Evolutionary conservation across 1,140 invertebrate genomes (phyloP).

Genomic region (Trachelipus rathkii): DNA sequence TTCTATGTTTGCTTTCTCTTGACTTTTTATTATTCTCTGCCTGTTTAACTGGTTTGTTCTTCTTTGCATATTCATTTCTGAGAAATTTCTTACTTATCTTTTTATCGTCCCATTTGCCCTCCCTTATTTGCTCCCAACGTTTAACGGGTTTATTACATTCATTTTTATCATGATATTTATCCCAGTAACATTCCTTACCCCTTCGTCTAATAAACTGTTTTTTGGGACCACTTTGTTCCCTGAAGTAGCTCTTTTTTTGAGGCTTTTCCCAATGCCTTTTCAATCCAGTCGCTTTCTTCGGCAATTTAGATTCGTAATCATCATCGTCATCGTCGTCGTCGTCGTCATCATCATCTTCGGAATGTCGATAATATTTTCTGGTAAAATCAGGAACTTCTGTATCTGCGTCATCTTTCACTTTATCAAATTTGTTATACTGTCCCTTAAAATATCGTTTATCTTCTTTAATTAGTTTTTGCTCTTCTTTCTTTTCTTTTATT

Average conservation of each 20-base stretch:
- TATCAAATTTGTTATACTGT: slow-evolving; percentile 2
- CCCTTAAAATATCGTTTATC: background rate
- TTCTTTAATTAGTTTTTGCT: background rate
- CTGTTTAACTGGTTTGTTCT: no score
- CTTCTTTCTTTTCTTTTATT: background rate
- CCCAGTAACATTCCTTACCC: background rate
- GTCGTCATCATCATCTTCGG: background rate
- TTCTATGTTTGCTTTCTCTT: no score
- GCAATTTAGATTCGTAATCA: background rate
- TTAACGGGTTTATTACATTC: no score
- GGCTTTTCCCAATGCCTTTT: background rate
- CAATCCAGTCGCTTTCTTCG: background rate
- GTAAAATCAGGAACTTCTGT: background rate
- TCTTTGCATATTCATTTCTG: no score
- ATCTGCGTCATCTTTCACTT: background rate
- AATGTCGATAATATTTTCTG: no score
- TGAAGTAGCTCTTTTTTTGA: slow-evolving; percentile 1
- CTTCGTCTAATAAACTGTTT: background rate
- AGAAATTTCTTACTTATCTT: no score
- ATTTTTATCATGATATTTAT: no score
- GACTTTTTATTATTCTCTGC: no score
- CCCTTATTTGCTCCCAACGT: no score
- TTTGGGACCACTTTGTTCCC: background rate
- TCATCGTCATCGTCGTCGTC: background rate
- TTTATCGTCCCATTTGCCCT: no score